These are phyloP conservation scores for Dysdera silvatica DNA, from an alignment of 1,140 invertebrate genomes.

Conservation along the genomic window DNA sequence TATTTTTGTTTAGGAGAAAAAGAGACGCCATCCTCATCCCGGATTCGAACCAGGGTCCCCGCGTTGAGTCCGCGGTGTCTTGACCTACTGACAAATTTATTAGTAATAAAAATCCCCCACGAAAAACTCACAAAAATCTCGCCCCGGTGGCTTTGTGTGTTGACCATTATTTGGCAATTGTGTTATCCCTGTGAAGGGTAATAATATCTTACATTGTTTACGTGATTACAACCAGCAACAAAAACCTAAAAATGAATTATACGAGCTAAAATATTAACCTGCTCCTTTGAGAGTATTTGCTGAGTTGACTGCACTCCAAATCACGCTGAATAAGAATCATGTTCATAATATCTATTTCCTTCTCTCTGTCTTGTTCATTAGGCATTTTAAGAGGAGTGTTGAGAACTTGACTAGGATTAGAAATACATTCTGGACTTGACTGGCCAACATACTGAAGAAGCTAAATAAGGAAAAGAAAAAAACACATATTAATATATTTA, in stretches of 20 bases:
- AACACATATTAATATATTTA: background rate
- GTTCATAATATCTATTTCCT: conserved; percentile 40
- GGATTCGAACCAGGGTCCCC: too few relatives aligned
- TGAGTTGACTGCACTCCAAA: conserved; percentile 29
- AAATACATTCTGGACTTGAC: conserved; percentile 80
- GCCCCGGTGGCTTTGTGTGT: too few relatives aligned
- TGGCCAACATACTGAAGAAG: conserved; percentile 80
- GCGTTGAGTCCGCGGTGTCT: too few relatives aligned
- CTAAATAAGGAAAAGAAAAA: conserved; percentile 12
- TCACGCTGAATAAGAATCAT: conserved; percentile 38
- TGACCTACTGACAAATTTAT: too few relatives aligned
- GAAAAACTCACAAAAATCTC: too few relatives aligned
- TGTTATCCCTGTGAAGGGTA: too few relatives aligned
- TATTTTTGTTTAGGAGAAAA: too few relatives aligned
- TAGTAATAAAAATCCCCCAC: too few relatives aligned
- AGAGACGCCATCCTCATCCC: too few relatives aligned
- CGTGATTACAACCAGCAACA: too few relatives aligned
- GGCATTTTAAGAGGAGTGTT: conserved; percentile 41
- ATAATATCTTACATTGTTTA: too few relatives aligned
- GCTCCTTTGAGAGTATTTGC: conserved; percentile 16
- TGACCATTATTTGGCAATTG: too few relatives aligned
- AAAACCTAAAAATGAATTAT: background rate
- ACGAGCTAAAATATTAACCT: background rate
- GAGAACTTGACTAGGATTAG: conserved; percentile 39
- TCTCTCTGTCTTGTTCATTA: conserved; percentile 39